Evolutionary conservation across 1,140 invertebrate genomes (phyloP), one percentile per base, ranked within the genome.

Genomic region (Lasaia peninsularis): DNA sequence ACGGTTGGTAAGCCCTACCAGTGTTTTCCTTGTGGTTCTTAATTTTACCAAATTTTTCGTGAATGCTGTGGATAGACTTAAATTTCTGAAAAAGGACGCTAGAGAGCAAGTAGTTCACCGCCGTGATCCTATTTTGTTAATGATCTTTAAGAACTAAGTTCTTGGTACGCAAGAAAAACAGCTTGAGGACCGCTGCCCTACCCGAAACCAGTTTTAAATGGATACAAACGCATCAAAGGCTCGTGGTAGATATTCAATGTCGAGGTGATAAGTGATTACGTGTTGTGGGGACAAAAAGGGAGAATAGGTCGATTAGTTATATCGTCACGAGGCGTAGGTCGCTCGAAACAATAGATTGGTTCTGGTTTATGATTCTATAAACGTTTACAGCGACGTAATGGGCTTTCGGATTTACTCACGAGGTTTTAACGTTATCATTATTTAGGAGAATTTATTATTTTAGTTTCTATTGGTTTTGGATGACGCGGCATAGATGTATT

Each of bases 331-430:
- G 59, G 79, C 81, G 85, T 83, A 86, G 81, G 78, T 63, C 63
- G 76, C 60, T 64, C 61, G 69, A 81, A 75, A 88, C 85, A 88
- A 88, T 88, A 78, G 82, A 84, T 84, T 72, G 78, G 73, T 69
- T 72, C 78, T 83, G 76, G 64, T 88, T 88, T 88, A 88, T 83
- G 82, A 83, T 82, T 85, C 85, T 80, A 88, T 86, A 87, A 88
- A 85, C 80, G 76, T 88, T 88, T 85, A 88, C 86, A 80, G 80
- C 71, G 75, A 75, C 75, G 81, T 85, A 88, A 88, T 75, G 78
- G 67, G 73, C 70, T 83, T 86, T 85, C 80, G 77, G 79, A 75
- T 82, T 81, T 40, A 16, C 37, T 16, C 37, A 56, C 54, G 59
- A 78, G 73, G 80, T 77, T 79, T 76, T 75, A 82, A 86, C 84